Evolutionary conservation across 2,888 invertebrate species (phyloP).

Genomic region (Eupithecia abbreviata): DNA sequence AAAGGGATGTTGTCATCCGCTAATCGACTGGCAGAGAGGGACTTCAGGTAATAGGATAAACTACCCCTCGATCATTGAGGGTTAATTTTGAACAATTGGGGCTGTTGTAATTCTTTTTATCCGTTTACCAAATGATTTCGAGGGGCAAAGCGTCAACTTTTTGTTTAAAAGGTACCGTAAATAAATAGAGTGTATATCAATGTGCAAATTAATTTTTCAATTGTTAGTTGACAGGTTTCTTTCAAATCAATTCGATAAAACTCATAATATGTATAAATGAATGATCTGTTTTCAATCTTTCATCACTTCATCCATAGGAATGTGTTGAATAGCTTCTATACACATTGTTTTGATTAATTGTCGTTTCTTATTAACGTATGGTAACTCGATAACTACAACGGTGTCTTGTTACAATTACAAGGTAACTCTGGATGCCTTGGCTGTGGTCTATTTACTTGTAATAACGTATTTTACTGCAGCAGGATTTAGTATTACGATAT

Average conservation of each 20-base stretch:
- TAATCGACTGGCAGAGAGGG: constrained; percentile 14
- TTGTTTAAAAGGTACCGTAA: background rate
- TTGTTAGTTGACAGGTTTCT: background rate
- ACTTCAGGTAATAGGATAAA: constrained; percentile 24
- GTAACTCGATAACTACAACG: constrained; percentile 56
- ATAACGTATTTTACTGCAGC: constrained; percentile 20
- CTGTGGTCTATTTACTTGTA: constrained; percentile 61
- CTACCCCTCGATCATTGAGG: constrained; percentile 24
- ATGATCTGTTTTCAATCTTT: constrained; percentile 10
- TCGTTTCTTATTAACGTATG: constrained; percentile 62
- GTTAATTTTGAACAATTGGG: constrained; percentile 20
- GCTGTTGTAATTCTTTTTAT: constrained; percentile 14
- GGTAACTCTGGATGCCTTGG: constrained; percentile 64
- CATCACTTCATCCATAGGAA: constrained; percentile 24
- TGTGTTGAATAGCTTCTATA: constrained; percentile 21
- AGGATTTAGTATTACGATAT: no score
- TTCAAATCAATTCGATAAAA: background rate
- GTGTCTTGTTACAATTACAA: constrained; percentile 63
- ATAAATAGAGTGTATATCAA: background rate
- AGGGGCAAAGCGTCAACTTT: background rate
- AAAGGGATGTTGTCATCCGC: constrained; percentile 16
- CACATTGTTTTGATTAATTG: constrained; percentile 31
- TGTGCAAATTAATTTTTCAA: background rate
- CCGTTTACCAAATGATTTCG: constrained; percentile 13
- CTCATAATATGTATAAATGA: background rate